Conservation (phyloP, 1,140 invertebrate species). For the Zeugodacus cucurbitae region DNA sequence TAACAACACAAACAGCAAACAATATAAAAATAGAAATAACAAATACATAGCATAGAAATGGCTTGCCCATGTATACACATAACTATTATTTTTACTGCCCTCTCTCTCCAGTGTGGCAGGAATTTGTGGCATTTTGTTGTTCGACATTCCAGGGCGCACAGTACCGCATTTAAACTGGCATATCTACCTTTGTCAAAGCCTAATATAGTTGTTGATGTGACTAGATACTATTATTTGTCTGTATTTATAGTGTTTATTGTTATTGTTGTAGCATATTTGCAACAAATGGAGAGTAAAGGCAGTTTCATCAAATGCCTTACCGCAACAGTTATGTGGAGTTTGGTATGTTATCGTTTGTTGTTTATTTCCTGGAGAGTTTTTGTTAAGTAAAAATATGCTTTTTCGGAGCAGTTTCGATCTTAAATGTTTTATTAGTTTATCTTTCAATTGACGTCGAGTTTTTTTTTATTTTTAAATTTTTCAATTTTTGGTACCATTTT, state of each 20-base stretch:
- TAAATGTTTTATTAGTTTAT: too few species aligned
- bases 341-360: background rate
- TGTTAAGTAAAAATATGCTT: too few species aligned
- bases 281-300: background rate
- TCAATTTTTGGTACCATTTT: too few species aligned
- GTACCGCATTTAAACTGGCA: background rate
- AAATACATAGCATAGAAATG: background rate
- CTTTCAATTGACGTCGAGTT: too few species aligned
- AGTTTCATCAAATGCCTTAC: background rate
- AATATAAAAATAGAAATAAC: too few species aligned
- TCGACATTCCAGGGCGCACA: background rate
- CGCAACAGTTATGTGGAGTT: background rate
- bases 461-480: too few species aligned
- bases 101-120: background rate
- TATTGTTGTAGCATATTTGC: background rate
- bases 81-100: slow-evolving; percentile 4
- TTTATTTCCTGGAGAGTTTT: background rate
- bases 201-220: background rate
- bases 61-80: background rate
- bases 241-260: background rate
- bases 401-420: too few species aligned
- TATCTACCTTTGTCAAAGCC: background rate
- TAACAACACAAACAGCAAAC: too few species aligned
- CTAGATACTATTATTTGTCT: background rate
- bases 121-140: background rate